Evolutionary conservation across 2,797 vertebrate species (phyloP).

Genomic region (Vipera ursinii): DNA sequence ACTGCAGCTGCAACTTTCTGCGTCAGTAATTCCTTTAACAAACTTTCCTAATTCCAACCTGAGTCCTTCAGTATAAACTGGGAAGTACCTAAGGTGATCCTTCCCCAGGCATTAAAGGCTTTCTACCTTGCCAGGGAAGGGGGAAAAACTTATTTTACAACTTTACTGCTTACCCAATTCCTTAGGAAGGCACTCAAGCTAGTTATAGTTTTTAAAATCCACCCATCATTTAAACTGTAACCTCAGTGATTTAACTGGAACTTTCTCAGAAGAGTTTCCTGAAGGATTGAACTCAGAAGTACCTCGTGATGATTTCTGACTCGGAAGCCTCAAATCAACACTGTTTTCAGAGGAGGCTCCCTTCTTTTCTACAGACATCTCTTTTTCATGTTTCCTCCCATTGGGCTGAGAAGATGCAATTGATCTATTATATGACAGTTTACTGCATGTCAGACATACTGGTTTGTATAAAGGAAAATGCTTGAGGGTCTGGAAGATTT

Average conservation of each 20-base stretch:
- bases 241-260: not conserved
- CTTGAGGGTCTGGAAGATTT: not conserved
- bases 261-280: not conserved
- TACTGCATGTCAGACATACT: not conserved
- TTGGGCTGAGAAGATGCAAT: not conserved
- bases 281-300: not conserved
- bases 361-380: not conserved
- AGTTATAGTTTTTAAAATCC: not conserved
- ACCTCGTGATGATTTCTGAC: not conserved
- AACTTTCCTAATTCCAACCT: no score
- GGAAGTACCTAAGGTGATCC: not conserved
- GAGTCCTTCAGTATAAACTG: not conserved
- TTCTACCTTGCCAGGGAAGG: not conserved
- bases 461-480: not conserved
- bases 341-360: not conserved
- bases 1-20: no score
- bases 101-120: not conserved
- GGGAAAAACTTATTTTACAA: not conserved
- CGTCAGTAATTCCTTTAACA: no score
- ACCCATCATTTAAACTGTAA: not conserved
- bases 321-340: not conserved
- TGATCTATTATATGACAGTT: not conserved
- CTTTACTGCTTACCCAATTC: not conserved
- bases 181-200: not conserved
- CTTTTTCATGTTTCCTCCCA: not conserved